A percentile compares a stretch with the other conserved stretches of the same genome.
Evolutionary conservation across 2,113 vertebrate genomes (phyloP).

Genomic region (Otolemur garnettii): DNA sequence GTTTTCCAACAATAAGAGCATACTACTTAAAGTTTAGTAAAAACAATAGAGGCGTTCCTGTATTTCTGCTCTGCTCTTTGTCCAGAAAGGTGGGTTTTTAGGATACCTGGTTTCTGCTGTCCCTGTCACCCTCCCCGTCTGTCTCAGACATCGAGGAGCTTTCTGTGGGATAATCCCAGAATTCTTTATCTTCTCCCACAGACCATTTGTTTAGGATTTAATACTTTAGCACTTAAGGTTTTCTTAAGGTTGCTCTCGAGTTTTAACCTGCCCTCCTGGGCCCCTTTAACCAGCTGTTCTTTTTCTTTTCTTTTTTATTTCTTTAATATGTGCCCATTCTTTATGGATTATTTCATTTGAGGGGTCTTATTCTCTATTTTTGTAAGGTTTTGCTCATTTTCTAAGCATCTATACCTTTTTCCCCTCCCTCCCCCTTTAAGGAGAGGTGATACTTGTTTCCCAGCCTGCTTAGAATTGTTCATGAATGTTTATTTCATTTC

Average conservation of each 20-base stretch:
- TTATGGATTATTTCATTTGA: background rate
- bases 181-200: background rate
- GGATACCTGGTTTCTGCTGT: rapidly evolving
- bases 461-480: background rate
- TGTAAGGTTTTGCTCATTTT: conserved; percentile 41
- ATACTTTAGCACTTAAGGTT: background rate
- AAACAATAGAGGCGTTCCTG: background rate
- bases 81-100: background rate
- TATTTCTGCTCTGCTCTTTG: background rate
- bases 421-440: background rate
- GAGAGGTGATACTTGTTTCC: background rate
- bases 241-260: background rate
- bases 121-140: background rate
- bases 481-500: background rate
- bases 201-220: background rate
- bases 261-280: background rate
- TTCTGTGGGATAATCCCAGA: background rate
- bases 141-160: background rate
- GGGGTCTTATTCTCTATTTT: background rate
- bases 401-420: background rate
- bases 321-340: conserved; percentile 11
- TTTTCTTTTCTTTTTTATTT: background rate
- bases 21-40: background rate
- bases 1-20: background rate
- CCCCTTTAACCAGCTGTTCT: background rate